Conservation (phyloP, 2,888 invertebrate species). For the Chydorus sphaericus region DNA sequence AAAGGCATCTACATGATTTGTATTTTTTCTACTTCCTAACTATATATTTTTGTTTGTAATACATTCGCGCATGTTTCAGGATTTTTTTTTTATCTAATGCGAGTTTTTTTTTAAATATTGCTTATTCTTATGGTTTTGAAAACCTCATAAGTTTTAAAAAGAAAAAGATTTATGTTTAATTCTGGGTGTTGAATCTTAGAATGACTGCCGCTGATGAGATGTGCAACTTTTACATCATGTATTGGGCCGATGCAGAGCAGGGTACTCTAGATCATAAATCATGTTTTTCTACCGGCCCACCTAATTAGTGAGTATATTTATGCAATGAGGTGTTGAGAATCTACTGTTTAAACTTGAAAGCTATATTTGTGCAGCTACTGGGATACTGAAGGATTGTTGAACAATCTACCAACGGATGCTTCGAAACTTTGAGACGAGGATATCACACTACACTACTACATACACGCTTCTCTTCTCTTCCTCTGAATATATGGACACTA, state of each 20-base stretch:
- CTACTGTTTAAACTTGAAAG: too few relatives aligned
- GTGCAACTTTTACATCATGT: constrained; percentile 85
- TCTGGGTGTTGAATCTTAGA: background rate
- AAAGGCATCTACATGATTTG: too few relatives aligned
- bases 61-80: background rate
- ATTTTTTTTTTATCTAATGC: background rate
- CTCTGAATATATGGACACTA: too few relatives aligned
- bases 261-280: constrained; percentile 61
- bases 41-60: background rate
- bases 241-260: constrained; percentile 57
- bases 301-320: constrained; percentile 44
- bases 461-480: too few relatives aligned
- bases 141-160: too few relatives aligned
- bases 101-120: too few relatives aligned
- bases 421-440: constrained; percentile 9
- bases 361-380: too few relatives aligned
- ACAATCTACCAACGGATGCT: constrained; percentile 4
- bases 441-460: too few relatives aligned
- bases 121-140: too few relatives aligned
- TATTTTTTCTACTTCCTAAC: background rate
- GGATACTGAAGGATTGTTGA: background rate
- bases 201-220: constrained; percentile 11
- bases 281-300: constrained; percentile 72
- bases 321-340: too few relatives aligned
- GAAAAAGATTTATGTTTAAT: background rate